Evolutionary conservation across 2,888 invertebrate species (phyloP).

Genomic region (Ephialtes manifestator): DNA sequence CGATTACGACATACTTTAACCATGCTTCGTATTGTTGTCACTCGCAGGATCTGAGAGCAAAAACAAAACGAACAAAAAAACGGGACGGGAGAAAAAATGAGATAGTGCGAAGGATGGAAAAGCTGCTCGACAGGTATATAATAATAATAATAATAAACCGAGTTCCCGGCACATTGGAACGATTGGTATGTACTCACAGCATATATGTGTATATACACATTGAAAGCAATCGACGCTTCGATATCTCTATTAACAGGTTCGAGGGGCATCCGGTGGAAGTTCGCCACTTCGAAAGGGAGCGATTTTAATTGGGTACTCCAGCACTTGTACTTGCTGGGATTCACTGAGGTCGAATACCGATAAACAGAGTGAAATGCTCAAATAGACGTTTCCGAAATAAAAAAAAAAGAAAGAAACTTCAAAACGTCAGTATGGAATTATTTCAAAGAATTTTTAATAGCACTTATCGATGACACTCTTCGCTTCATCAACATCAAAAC

Average conservation of each 20-base stretch:
- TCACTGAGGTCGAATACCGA: neutral
- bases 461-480: neutral
- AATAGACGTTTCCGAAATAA: neutral
- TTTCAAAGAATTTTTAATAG: neutral
- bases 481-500: neutral
- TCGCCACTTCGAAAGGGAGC: neutral
- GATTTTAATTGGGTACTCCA: neutral
- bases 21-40: conserved; percentile 22
- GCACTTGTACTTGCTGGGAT: neutral
- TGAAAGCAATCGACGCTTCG: conserved; percentile 17
- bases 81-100: neutral
- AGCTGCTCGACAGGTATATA: neutral
- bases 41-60: neutral
- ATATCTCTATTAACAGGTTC: neutral
- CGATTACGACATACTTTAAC: conserved; percentile 14
- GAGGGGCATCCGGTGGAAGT: neutral
- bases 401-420: neutral
- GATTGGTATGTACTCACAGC: neutral
- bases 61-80: neutral
- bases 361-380: neutral
- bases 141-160: neutral
- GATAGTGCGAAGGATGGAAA: neutral
- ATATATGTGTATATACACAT: neutral
- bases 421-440: neutral
- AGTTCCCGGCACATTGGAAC: neutral